Evolutionary conservation across 2,797 vertebrate species (phyloP), one percentile per base, ranked within the genome.

Genomic region (Sebastes melanostomus): DNA sequence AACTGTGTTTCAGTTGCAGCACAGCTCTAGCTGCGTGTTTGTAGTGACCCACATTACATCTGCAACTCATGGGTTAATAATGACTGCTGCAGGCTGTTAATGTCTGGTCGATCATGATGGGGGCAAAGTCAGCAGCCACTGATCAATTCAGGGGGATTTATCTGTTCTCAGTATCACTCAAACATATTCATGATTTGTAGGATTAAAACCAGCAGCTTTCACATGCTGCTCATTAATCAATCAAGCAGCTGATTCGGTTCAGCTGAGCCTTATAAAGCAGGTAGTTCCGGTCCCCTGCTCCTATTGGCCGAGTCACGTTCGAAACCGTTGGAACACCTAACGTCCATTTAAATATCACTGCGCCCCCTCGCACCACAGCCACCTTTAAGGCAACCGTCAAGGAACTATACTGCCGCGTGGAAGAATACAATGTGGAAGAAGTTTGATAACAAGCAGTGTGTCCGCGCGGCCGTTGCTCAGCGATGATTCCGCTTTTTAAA

Each of bases 11-110:
- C 5, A 36, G 65, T 11, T 55, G 34, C 13, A 22, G 56, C 50
- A 46, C 25, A 56, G 34, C 11, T 13, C 11, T 18, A 30, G 42
- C 27, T 60, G 73, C 16, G 6, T 66, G 67, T 59, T 6, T 55
- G 76, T 66, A 22, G 36, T 92, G 93, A 91, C 93, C 93, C 81
- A 91, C 8, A 87, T 94, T 75, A 55, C 32, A 60, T 67, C 42
- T 60, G 78, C 29, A 84, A 86, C 52, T 82, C 90, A 85, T 83
- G 90, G 75, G 92, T 94, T 76, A 88, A 88, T 91, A 87, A 92
- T 88, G 66, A 78, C 75, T 54, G 86, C 95, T 77, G 77, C 91
- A 78, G 93, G 94, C 91, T 84, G 82, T 54, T 24, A 27, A 46
- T 70, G 91, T 88, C 82, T 78, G 77, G 65, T 94, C 91, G 72